Percentiles rank a stretch among this genome's conserved stretches.
These are phyloP conservation scores for Pelusios castaneus DNA, from an alignment of 2,113 vertebrate species.

Conservation along the genomic window DNA sequence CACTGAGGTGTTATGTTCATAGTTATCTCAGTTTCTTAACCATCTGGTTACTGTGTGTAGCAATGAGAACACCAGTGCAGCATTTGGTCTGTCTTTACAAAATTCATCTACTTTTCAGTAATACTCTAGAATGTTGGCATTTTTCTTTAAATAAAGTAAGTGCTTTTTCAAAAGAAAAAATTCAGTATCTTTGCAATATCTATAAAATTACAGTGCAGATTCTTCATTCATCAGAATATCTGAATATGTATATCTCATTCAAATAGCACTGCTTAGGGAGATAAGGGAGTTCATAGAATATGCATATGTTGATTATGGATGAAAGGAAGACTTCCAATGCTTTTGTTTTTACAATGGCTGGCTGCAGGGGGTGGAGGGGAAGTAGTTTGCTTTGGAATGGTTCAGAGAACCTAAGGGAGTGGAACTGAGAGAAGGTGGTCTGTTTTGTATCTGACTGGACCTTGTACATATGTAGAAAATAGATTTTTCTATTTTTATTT, in stretches of 20 bases:
- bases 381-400: not conserved
- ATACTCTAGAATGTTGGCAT: not conserved
- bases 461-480: not conserved
- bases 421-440: not conserved
- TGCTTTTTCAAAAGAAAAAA: not conserved
- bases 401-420: not conserved
- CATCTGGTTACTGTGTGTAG: accelerated
- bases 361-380: accelerated
- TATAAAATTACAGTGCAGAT: not conserved
- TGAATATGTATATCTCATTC: not conserved
- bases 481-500: not conserved
- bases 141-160: not conserved
- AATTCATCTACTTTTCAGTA: not conserved
- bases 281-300: not conserved
- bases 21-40: not conserved
- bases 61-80: not conserved
- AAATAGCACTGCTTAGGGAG: accelerated
- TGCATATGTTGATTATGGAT: not conserved
- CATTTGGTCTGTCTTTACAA: not conserved
- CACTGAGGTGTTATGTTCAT: not conserved
- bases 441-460: not conserved
- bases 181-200: accelerated
- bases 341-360: accelerated
- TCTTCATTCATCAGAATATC: not conserved
- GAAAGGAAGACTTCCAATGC: not conserved